Base-by-base conservation (phyloP, 2,888 invertebrate species). In the Pycnomerus fuliginosus region DNA sequence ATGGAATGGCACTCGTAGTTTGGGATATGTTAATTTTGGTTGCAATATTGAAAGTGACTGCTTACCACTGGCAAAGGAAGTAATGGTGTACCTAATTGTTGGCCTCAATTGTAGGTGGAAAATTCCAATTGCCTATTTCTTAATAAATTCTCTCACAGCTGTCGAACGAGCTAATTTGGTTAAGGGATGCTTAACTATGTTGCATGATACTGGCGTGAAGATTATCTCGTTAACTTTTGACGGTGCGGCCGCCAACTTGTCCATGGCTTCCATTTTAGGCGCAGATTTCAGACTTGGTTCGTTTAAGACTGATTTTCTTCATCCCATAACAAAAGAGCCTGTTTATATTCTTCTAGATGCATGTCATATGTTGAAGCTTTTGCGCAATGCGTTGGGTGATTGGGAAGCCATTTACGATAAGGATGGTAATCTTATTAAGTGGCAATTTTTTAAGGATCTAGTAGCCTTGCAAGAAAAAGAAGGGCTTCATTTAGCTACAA, bases 11-110 rank as follows among this genome's bases (percentile, higher is more conserved):
- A 16, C 8, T 2, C 7, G 29, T 16, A 16, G 24, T n/a, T 2
- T 30, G 8, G 50, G 45, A 2, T 50, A 50, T 31, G 20, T 50
- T 14, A 43, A 50, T 43, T 46, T 11, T 33, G 42, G 38, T n/a
- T 16, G 7, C 27, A 14, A 33, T 16, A 39, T 37, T 16, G 43
- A 48, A 13, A 31, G 25, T 22, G 44, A 43, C 16, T 15, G 16
- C 13, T 29, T 50, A 20, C 40, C 42, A 10, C 10, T 23, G 11
- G 46, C 46, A 10, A 41, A 32, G 31, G 36, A 51, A 14, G 48
- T 36, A 3, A 15, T 50, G 14, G 33, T 32, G 8, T 48, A 42
- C 39, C 30, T 39, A 16, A n/a, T 31, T 10, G 42, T 44, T 20
- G 44, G 24, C 3, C 31, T 44, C 5, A 44, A 47, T 15, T 41